Evolutionary conservation across 2,797 vertebrate genomes (phyloP).

Genomic region (Percopsis omiscomaycus): DNA sequence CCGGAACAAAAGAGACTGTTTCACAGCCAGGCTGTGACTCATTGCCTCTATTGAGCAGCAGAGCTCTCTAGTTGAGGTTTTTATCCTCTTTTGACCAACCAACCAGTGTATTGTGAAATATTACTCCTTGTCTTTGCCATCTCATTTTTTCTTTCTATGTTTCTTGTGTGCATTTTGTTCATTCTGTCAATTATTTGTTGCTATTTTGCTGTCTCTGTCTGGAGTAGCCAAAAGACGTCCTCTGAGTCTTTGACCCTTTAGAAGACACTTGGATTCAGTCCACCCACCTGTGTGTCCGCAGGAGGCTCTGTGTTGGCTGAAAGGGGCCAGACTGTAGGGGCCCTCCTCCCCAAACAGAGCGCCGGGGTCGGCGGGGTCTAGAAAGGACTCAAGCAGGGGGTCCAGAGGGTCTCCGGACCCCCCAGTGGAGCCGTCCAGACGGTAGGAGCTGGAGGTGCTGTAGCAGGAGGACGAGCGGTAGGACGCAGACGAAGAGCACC

Average conservation of each 20-base stretch:
- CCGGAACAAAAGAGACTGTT: constrained; percentile 18
- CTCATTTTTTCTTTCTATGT: background rate
- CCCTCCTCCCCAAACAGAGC: constrained; percentile 62
- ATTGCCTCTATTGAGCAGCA: constrained; percentile 22
- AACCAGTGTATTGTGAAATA: constrained; percentile 14
- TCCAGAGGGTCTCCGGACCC: constrained; percentile 54
- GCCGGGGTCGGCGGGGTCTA: constrained; percentile 52
- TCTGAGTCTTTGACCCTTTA: too few species aligned
- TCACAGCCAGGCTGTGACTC: constrained; percentile 15
- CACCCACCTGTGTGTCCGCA: constrained; percentile 60
- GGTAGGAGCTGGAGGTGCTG: constrained; percentile 71
- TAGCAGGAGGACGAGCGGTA: constrained; percentile 65
- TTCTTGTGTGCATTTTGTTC: background rate
- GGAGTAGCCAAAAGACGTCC: too few species aligned
- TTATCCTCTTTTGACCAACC: constrained; percentile 22
- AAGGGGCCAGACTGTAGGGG: constrained; percentile 50
- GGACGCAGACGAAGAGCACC: constrained; percentile 62
- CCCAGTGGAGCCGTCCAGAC: constrained; percentile 56
- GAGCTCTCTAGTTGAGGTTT: constrained; percentile 14
- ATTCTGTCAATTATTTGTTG: background rate
- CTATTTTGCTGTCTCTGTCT: too few species aligned
- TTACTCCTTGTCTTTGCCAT: background rate
- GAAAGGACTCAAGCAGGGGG: constrained; percentile 67
- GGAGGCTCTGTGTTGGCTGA: constrained; percentile 56
- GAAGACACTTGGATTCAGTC: too few species aligned